phyloP scores from a whole-genome alignment of 2,113 vertebrate species.

The Oxyura jamaicensis region DNA sequence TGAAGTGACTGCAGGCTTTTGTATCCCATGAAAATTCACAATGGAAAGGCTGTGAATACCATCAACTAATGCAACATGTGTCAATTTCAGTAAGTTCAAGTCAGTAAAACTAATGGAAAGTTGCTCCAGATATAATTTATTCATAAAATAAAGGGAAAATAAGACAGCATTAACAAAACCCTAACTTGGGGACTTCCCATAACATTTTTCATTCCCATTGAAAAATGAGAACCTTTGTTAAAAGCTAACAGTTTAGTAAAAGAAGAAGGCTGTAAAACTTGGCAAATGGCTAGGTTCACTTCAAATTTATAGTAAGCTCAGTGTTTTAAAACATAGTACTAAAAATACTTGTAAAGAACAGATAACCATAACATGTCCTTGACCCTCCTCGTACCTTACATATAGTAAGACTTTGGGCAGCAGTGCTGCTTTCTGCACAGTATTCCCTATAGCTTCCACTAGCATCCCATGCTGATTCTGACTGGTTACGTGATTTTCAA shows the following conservation, averaged over 20 bases:
- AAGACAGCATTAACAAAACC: neutral
- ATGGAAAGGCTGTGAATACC: neutral
- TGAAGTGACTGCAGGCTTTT: neutral
- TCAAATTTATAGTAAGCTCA: neutral
- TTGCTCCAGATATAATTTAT: neutral
- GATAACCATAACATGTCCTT: neutral
- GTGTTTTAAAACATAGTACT: neutral
- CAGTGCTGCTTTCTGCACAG: neutral
- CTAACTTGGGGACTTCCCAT: neutral
- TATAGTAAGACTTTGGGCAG: neutral
- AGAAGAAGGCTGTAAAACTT: neutral
- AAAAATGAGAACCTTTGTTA: neutral
- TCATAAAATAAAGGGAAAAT: neutral
- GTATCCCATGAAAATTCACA: neutral
- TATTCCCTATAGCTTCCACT: neutral
- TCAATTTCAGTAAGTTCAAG: neutral
- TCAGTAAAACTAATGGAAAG: neutral
- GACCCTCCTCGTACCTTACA: neutral
- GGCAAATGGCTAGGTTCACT: neutral
- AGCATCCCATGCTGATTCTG: neutral
- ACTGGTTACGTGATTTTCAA: neutral
- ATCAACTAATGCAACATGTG: neutral
- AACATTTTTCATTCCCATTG: neutral
- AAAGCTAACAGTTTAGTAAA: neutral
- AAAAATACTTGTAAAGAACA: neutral